phyloP scores from a whole-genome alignment of 2,797 vertebrate genomes.

The Spinus olivaceus region DNA sequence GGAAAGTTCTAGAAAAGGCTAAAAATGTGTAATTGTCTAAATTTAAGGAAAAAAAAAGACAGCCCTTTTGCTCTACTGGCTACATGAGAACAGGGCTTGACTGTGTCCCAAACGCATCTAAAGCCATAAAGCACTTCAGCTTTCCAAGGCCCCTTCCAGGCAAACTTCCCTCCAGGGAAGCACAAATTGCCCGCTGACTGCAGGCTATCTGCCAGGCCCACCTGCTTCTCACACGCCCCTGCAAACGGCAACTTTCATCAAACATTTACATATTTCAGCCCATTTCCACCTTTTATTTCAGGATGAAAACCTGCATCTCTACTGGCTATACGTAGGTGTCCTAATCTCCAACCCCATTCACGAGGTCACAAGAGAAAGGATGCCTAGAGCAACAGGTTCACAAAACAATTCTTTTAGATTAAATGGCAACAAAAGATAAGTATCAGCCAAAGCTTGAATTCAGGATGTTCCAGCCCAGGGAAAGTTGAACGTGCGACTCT shows the following conservation, averaged over 20 bases:
- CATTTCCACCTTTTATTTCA: background rate
- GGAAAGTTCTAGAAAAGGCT: background rate
- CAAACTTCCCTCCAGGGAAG: background rate
- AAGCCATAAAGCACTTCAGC: background rate
- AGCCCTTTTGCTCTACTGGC: background rate
- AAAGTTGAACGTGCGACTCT: accelerated
- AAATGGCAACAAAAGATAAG: background rate
- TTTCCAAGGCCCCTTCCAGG: background rate
- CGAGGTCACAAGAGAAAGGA: background rate
- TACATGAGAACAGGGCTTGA: background rate
- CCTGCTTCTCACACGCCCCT: background rate
- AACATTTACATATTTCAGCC: background rate
- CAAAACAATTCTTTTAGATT: background rate
- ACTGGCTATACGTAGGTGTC: accelerated
- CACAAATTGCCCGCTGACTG: accelerated
- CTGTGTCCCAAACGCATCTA: accelerated
- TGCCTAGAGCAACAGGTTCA: background rate
- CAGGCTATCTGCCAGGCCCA: accelerated
- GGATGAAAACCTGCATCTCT: background rate
- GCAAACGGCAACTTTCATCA: accelerated
- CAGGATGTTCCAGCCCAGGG: accelerated
- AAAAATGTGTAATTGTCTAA: background rate
- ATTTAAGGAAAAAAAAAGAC: background rate
- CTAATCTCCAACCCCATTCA: background rate
- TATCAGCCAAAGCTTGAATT: background rate